Evolutionary conservation across 2,797 vertebrate species (phyloP), one percentile per base, ranked within the genome.

Genomic region (Micromesistius poutassou): DNA sequence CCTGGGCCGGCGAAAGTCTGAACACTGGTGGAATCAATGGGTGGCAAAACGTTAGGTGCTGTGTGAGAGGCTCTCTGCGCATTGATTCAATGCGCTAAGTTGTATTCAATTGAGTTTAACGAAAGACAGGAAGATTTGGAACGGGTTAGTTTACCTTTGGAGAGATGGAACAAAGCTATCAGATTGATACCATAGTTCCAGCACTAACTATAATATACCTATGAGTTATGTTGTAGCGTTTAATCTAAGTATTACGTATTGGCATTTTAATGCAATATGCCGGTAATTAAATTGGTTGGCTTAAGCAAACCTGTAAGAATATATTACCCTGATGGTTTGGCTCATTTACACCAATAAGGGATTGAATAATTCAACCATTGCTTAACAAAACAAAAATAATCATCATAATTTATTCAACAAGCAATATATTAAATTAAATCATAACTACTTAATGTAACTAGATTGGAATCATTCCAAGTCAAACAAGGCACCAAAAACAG

Each of bases 1-100:
- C 82, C 97, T 92, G 22, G 98, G 97, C 68, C 97, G 95, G 88
- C 96, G 96, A 90, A 97, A 98, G 89, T 98, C 98, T 85, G 97
- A 95, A 87, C 97, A 98, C 98, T 99, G 89, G 73, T 99, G 89
- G 73, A 87, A 82, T 28, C 71, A 36, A 85, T 30, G 74, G 80
- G 0, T 79, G 8, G 13, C 73, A 78, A 35, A 84, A 77, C 66
- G 70, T 87, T 74, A 84, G 66, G 0, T 0, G 2, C 25, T 78
- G 35, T 16, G 5, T 74, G 74, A 3, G 9, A 28, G 62, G 66
- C 42, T 55, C 14, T 31, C 7, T n/a, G 14, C 7, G 7, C 30
- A 72, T 2, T 22, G 12, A 25, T 75, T 76, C 4, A 55, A 0
- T 12, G 10, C 22, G 31, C 70, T 33, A 40, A 73, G n/a, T 0